Percentiles rank a stretch among this genome's conserved stretches.
These are phyloP conservation scores for Otocyon megalotis DNA, from an alignment of 2,113 vertebrate genomes.

Conservation along the genomic window DNA sequence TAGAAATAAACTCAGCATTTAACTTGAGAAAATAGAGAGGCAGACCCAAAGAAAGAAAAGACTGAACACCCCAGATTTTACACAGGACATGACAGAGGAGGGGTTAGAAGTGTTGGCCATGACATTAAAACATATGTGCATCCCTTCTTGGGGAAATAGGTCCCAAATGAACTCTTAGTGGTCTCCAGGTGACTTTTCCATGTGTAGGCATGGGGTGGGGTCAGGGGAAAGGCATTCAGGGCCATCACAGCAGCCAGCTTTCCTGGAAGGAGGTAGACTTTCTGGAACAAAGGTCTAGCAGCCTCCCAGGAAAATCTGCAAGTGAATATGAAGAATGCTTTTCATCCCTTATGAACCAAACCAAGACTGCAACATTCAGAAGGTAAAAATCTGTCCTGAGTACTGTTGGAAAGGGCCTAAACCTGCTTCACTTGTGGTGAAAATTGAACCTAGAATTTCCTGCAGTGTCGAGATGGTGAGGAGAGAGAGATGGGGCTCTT, in stretches of 20 bases:
- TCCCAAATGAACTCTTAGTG: not conserved
- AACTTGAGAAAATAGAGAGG: not conserved
- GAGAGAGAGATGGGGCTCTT: not conserved
- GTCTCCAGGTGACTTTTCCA: not conserved
- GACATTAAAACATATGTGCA: fast-evolving
- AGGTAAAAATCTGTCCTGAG: not conserved
- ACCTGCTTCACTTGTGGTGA: not conserved
- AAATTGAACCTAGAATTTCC: not conserved
- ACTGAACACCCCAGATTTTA: not conserved
- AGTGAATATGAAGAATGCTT: fast-evolving
- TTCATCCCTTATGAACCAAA: not conserved
- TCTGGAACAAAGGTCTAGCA: not conserved
- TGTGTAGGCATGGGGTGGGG: fast-evolving
- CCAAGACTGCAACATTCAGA: not conserved
- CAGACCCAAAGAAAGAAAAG: not conserved
- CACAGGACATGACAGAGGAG: not conserved
- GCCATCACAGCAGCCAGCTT: not conserved
- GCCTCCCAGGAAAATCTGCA: not conserved
- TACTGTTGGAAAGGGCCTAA: not conserved
- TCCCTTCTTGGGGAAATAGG: not conserved
- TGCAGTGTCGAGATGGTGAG: not conserved
- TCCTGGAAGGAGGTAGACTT: not conserved
- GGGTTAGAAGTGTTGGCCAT: too few relatives aligned
- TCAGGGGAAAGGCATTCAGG: not conserved
- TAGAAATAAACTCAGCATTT: not conserved